Conservation (phyloP, 2,113 vertebrate genomes). For the Heteronetta atricapilla region DNA sequence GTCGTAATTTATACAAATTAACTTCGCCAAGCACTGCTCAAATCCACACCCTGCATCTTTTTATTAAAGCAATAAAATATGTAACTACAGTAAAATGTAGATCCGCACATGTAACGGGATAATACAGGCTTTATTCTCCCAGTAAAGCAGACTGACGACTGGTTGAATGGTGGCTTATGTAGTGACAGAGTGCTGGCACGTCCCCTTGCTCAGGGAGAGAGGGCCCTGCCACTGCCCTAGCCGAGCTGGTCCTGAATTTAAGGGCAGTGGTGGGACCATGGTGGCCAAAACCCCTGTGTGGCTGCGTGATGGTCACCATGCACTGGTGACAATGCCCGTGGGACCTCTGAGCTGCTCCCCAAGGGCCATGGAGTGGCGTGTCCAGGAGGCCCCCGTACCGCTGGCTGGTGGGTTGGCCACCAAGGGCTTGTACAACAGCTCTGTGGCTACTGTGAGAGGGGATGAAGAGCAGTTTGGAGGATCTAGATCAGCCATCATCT, state of each 20-base stretch:
- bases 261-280: rapidly evolving
- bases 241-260: background rate
- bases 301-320: rapidly evolving
- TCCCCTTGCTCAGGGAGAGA: background rate
- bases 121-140: slow-evolving; percentile 44
- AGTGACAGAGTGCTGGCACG: background rate
- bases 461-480: background rate
- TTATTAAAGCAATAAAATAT: slow-evolving; percentile 72
- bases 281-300: background rate
- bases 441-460: background rate
- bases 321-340: background rate
- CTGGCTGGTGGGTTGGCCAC: background rate
- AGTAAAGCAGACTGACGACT: background rate
- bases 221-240: background rate
- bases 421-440: background rate
- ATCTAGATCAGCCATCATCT: background rate
- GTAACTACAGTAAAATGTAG: slow-evolving; percentile 42
- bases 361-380: background rate
- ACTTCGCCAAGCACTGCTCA: background rate
- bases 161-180: background rate
- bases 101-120: background rate
- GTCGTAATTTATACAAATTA: slow-evolving; percentile 45
- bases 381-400: background rate
- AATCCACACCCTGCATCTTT: slow-evolving; percentile 8
- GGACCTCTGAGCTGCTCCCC: background rate